These are phyloP conservation scores for Andrena praecox DNA, from an alignment of 2,888 invertebrate species.

Conservation along the genomic window DNA sequence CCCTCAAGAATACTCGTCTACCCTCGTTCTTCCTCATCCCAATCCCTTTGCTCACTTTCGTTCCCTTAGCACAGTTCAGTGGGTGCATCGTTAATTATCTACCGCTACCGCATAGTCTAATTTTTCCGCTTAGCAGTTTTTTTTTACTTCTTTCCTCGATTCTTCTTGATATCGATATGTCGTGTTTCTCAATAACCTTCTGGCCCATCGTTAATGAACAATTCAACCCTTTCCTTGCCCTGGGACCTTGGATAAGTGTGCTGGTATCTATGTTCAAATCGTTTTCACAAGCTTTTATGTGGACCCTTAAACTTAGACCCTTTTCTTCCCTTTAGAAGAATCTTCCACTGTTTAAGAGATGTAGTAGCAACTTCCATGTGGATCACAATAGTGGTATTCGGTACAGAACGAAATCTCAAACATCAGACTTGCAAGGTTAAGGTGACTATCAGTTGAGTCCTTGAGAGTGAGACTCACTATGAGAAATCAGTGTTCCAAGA, in stretches of 20 bases:
- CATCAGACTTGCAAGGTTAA: background rate
- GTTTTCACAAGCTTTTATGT: background rate
- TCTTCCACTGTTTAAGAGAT: background rate
- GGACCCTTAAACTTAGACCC: background rate
- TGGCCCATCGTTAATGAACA: background rate
- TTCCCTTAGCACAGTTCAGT: slow-evolving; percentile 7
- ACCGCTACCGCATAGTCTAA: slow-evolving; percentile 19
- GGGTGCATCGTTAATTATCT: slow-evolving; percentile 27
- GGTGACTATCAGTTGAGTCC: background rate
- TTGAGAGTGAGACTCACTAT: background rate
- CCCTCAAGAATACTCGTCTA: slow-evolving; percentile 16
- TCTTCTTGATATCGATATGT: slow-evolving; percentile 54
- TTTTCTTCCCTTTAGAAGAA: background rate
- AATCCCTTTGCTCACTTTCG: background rate
- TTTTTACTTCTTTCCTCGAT: background rate
- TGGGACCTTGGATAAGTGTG: background rate
- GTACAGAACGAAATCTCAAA: no score
- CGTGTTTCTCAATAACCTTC: slow-evolving; percentile 18
- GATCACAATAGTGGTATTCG: no score
- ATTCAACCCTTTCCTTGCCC: slow-evolving; percentile 4
- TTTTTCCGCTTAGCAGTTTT: slow-evolving; percentile 4
- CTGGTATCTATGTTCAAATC: background rate
- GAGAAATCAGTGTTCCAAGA: background rate
- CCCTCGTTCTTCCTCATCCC: slow-evolving; percentile 5
- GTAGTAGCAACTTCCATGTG: no score